Evolutionary conservation across 2,797 vertebrate species (phyloP), one percentile per base, ranked within the genome.

Genomic region (Hylomyscus alleni): DNA sequence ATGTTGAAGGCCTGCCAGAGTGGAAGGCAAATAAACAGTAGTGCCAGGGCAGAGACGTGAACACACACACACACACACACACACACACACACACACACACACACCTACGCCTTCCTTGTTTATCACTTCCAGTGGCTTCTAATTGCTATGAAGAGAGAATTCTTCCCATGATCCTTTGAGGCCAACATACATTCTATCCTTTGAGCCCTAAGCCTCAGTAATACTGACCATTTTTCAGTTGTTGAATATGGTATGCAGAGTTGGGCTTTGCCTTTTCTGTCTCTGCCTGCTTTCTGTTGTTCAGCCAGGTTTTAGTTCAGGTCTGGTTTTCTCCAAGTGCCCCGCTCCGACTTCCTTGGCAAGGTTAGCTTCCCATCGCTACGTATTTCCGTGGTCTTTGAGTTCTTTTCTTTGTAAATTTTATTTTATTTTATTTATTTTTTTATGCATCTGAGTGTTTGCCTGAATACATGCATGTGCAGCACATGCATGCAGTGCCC

Each of bases 401-500:
- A 60, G 40, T 94, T 92, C 94, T 96, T 86, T 67, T 44, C 37
- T 83, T 44, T 83, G 81, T 44, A 62, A 83, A 83, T 29, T 56
- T 22, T 81, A 20, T 37, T 73, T 69, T n/a, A 17, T n/a, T 19
- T 73, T 75, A 19, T 73, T 69, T n/a, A 17, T 44, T 40, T 13
- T 40, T 73, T 19, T 22, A 26, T 26, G 22, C 12, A 40, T 34
- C 47, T 34, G 76, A 34, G 47, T 34, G 76, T 78, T 50, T 77
- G 47, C 44, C 26, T 34, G 52, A 22, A 24, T 56, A 20, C 6
- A 1, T 7, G 50, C 5, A 19, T n/a, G 50, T 54, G 5, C 34
- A 58, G 56, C 56, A 82, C 15, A 58, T 82, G 29, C 40, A 34
- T 50, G 82, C 40, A 84, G 40, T 84, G 19, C 40, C 44, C 29